phyloP scores from a whole-genome alignment of 2,888 invertebrate species.

The Rhingia campestris region DNA sequence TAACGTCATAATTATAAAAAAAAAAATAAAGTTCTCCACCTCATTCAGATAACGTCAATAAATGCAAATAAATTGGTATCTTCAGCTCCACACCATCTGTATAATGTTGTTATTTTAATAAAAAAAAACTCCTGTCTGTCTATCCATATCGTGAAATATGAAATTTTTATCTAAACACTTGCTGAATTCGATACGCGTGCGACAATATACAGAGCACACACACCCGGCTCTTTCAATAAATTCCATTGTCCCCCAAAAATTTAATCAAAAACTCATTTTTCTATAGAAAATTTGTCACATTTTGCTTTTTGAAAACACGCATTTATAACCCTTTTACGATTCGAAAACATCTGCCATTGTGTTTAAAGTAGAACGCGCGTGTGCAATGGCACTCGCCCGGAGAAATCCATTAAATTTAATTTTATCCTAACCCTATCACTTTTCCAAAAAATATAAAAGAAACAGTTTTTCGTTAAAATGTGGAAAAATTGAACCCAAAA shows the following conservation, averaged over 20 bases:
- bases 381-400: conserved; percentile 39
- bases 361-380: conserved; percentile 61
- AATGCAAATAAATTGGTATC: conserved; percentile 46
- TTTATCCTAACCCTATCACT: conserved; percentile 66
- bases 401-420: conserved; percentile 44
- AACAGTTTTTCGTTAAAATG: conserved; percentile 77
- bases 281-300: conserved; percentile 41
- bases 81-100: conserved; percentile 18
- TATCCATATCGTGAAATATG: conserved; percentile 35
- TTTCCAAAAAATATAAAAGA: conserved; percentile 75
- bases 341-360: conserved; percentile 59
- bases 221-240: conserved; percentile 9
- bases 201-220: conserved; percentile 8
- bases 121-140: neutral
- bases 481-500: conserved; percentile 77
- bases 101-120: conserved; percentile 2
- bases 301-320: conserved; percentile 7
- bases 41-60: conserved; percentile 44
- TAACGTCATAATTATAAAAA: conserved; percentile 39
- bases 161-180: conserved; percentile 43
- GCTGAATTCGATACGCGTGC: conserved; percentile 47
- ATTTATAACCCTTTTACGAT: conserved; percentile 59
- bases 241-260: conserved; percentile 20
- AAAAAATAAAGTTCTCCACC: conserved; percentile 32
- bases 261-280: conserved; percentile 26